Evolutionary conservation across 2,888 invertebrate genomes (phyloP).

Genomic region (Pristionchus entomophagus): DNA sequence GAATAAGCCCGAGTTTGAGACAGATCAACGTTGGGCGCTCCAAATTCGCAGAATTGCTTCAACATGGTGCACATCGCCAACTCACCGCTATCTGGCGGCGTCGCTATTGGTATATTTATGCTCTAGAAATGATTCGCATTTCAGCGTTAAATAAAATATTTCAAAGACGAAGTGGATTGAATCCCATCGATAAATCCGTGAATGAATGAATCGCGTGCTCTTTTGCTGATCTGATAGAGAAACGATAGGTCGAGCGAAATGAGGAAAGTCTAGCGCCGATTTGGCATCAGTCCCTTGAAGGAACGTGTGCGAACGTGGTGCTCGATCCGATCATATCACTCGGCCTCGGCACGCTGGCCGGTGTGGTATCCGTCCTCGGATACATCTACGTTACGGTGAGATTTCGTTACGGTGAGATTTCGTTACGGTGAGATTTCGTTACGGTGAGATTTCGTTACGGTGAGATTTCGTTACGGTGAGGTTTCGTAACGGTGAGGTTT

Average conservation of each 20-base stretch:
- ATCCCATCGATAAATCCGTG: neutral
- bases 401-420: too few species aligned
- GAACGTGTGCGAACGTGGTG: slow-evolving; percentile 77
- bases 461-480: too few species aligned
- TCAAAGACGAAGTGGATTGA: slow-evolving; percentile 57
- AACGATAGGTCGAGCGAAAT: neutral
- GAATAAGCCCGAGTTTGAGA: too few species aligned
- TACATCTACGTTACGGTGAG: slow-evolving; percentile 69
- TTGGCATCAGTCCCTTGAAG: neutral
- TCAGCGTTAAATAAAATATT: too few species aligned
- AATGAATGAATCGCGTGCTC: neutral
- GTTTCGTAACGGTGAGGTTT: too few species aligned
- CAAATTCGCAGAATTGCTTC: slow-evolving; percentile 67
- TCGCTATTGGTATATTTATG: too few species aligned
- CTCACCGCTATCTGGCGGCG: slow-evolving; percentile 78
- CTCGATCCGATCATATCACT: slow-evolving; percentile 76
- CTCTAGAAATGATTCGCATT: too few species aligned
- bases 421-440: too few species aligned
- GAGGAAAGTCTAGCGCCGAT: too few species aligned
- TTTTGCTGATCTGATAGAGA: neutral
- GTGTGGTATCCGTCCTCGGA: slow-evolving; percentile 71
- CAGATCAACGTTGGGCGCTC: too few species aligned
- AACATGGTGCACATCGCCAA: slow-evolving; percentile 78
- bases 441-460: too few species aligned
- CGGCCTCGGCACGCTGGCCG: slow-evolving; percentile 73